A percentile compares a stretch with the other conserved stretches of the same genome.
phyloP scores from a whole-genome alignment of 2,797 vertebrate genomes.

The Microchirus variegatus region DNA sequence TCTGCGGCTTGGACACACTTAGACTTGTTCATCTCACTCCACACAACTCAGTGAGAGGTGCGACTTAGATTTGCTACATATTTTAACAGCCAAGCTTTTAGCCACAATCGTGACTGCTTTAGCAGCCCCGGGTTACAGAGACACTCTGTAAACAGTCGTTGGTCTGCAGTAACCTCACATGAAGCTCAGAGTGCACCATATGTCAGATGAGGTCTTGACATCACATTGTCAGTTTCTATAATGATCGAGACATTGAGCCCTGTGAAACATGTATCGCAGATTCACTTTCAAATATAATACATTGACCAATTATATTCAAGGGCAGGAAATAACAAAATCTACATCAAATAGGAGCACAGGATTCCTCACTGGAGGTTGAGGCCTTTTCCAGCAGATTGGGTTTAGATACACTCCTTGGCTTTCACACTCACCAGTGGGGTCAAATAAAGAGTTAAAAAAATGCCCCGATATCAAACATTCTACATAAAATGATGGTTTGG shows the following conservation, averaged over 20 bases:
- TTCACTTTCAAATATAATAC: neutral
- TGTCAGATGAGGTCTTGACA: conserved; percentile 23
- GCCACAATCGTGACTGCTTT: conserved; percentile 34
- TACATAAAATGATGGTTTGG: too few relatives aligned
- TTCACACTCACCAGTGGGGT: too few relatives aligned
- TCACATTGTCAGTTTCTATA: conserved; percentile 1
- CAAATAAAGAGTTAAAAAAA: too few relatives aligned
- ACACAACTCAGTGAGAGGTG: conserved; percentile 53
- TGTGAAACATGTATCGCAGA: too few relatives aligned
- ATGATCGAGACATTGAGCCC: neutral
- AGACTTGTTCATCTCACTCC: conserved; percentile 67
- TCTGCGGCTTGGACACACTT: conserved; percentile 36
- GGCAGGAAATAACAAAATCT: neutral
- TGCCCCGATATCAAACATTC: too few relatives aligned
- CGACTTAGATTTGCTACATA: conserved; percentile 56
- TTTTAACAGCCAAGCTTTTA: conserved; percentile 42
- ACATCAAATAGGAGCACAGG: too few relatives aligned
- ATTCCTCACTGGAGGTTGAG: too few relatives aligned
- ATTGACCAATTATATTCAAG: neutral
- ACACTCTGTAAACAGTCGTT: conserved; percentile 40
- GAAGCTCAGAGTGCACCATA: conserved; percentile 14
- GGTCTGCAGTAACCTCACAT: conserved; percentile 30
- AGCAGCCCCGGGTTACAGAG: conserved; percentile 21
- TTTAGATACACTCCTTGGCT: too few relatives aligned
- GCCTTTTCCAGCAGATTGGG: too few relatives aligned